A percentile compares a stretch with the other conserved stretches of the same genome.
phyloP scores from a whole-genome alignment of 1,140 invertebrate species.

The Tetramorium parvispinum region DNA sequence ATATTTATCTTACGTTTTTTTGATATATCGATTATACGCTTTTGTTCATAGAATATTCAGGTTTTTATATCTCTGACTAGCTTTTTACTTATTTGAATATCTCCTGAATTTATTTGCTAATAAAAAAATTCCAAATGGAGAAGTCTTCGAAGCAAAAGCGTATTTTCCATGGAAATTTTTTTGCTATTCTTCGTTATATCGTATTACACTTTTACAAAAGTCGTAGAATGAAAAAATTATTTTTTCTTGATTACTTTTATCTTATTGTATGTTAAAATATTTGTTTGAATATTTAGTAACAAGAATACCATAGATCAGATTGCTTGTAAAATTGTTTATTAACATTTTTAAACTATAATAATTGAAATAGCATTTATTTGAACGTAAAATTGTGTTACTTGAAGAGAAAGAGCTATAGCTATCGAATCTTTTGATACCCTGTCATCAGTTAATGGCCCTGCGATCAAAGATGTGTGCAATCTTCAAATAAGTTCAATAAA shows the following conservation, averaged over 20 bases:
- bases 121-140: not conserved
- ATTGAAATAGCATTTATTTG: not conserved
- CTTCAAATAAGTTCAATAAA: slow-evolving; percentile 34
- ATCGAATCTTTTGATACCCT: not conserved
- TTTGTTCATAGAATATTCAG: slow-evolving; percentile 15
- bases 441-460: not conserved
- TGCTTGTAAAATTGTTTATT: not conserved
- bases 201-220: not conserved
- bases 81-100: slow-evolving; percentile 15
- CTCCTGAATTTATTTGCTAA: slow-evolving; percentile 11
- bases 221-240: not conserved
- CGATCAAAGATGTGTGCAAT: not conserved
- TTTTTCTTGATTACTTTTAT: not conserved
- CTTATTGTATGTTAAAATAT: not conserved
- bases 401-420: not conserved
- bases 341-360: not conserved
- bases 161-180: not conserved
- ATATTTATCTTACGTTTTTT: slow-evolving; percentile 43
- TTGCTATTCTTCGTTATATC: not conserved
- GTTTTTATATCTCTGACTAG: slow-evolving; percentile 13
- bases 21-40: slow-evolving; percentile 33
- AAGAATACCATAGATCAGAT: not conserved
- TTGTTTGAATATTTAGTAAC: not conserved
- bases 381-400: not conserved
- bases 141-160: not conserved